A percentile compares a stretch with the other conserved stretches of the same genome.
These are phyloP conservation scores for Dissostichus mawsoni DNA, from an alignment of 2,113 vertebrate genomes.

Conservation along the genomic window DNA sequence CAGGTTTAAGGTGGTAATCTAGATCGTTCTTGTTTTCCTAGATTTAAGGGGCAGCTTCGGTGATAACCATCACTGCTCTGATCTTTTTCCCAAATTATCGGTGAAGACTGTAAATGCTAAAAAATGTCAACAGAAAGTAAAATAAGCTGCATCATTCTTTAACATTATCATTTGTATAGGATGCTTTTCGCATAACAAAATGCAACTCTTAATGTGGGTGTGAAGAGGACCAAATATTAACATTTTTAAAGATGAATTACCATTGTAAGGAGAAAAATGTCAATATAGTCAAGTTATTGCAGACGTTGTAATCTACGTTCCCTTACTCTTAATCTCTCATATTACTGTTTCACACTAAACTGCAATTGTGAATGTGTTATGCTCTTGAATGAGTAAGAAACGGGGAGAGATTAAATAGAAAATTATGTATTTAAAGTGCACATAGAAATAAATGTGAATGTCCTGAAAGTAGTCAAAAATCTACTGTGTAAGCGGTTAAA, in stretches of 20 bases:
- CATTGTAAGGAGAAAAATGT: neutral
- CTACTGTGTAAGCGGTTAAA: neutral
- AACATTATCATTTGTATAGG: neutral
- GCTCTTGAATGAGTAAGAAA: neutral
- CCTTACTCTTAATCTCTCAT: neutral
- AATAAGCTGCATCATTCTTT: neutral
- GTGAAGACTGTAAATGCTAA: neutral
- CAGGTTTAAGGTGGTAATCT: constrained; percentile 45
- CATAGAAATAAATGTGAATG: neutral
- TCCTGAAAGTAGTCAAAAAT: constrained; percentile 3
- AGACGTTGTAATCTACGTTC: neutral
- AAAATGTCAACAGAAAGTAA: neutral
- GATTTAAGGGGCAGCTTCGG: neutral
- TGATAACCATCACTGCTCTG: constrained; percentile 20
- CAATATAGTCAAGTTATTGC: neutral
- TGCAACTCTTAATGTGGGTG: neutral
- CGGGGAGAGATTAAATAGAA: neutral
- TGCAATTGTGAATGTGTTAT: neutral
- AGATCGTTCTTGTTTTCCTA: constrained; percentile 12
- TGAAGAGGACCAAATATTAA: neutral
- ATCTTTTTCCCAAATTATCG: neutral
- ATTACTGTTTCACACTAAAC: neutral
- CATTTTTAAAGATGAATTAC: neutral
- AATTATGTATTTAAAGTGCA: neutral
- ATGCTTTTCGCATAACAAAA: neutral